A percentile compares a stretch with the other conserved stretches of the same genome.
These are phyloP conservation scores for Cassiopea xamachana DNA, from an alignment of 30 jellyfish, hydroid and myxozoan genomes.

Conservation along the genomic window DNA sequence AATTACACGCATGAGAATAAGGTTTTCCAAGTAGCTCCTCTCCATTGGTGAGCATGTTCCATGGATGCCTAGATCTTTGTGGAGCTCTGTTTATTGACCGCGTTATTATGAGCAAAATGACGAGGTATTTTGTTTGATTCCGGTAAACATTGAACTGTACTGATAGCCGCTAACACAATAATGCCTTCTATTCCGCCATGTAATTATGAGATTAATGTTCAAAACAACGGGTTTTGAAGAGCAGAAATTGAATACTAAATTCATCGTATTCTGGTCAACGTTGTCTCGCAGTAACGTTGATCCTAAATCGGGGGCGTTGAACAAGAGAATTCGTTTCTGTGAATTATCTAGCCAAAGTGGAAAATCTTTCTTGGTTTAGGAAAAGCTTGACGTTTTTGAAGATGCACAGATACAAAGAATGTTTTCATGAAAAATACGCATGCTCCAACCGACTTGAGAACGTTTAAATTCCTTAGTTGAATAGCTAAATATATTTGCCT, in stretches of 20 bases:
- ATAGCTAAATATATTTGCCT: no score
- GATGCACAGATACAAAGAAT: no score
- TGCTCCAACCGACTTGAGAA: no score
- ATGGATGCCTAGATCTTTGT: neutral
- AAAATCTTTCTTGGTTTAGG: no score
- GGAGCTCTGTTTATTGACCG: neutral
- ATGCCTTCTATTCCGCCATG: neutral
- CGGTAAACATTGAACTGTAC: neutral
- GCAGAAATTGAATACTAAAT: neutral
- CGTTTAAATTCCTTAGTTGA: no score
- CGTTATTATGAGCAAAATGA: neutral
- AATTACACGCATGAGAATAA: conserved; percentile 3
- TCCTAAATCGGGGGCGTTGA: no score
- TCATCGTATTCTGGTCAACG: no score
- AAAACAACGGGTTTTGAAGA: conserved; percentile 2
- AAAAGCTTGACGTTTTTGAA: no score
- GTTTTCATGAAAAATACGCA: no score
- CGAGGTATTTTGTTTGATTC: neutral
- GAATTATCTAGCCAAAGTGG: no score
- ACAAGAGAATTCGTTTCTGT: no score
- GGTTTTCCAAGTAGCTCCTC: conserved; percentile 1
- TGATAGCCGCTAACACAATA: neutral
- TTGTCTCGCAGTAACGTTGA: no score
- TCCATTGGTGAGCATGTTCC: neutral
- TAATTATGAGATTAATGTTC: neutral